Evolutionary conservation across 2,888 invertebrate genomes (phyloP).

Genomic region (Phortica okadai): DNA sequence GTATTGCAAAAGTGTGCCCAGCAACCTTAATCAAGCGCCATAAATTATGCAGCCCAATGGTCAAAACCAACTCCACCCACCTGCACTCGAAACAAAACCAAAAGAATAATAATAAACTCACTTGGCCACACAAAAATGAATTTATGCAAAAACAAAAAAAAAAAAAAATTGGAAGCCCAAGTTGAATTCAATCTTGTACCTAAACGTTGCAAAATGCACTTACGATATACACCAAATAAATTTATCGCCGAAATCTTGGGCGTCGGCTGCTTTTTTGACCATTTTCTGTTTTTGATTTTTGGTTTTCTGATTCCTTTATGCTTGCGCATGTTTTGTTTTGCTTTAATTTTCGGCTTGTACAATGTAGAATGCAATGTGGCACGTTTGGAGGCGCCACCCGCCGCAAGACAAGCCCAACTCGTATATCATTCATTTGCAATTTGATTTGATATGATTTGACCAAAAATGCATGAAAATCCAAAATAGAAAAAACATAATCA

Average conservation of each 20-base stretch:
- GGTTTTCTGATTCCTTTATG: background rate
- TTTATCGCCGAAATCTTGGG: conserved; percentile 18
- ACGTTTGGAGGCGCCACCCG: background rate
- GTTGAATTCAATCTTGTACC: background rate
- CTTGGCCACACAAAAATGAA: background rate
- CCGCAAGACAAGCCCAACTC: background rate
- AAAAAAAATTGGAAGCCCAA: background rate
- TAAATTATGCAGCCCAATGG: conserved; percentile 1
- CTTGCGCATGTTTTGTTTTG: background rate
- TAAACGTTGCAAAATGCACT: conserved; percentile 9
- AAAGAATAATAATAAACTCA: conserved; percentile 1
- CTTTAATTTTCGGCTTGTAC: background rate
- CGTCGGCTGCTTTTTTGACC: conserved; percentile 11
- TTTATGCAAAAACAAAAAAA: background rate
- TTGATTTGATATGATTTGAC: background rate
- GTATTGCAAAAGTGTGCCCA: background rate
- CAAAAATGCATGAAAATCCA: background rate
- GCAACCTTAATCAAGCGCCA: conserved; percentile 2
- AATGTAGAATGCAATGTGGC: background rate
- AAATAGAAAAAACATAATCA: background rate
- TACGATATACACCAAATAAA: conserved; percentile 15
- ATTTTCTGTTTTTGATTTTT: background rate
- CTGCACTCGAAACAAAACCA: background rate
- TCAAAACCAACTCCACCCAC: conserved; percentile 4
- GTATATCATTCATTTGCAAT: conserved; percentile 5